Evolutionary conservation across 1,140 invertebrate species (phyloP), one percentile per base, ranked within the genome.

Genomic region (Plectrocnemia conspersa): DNA sequence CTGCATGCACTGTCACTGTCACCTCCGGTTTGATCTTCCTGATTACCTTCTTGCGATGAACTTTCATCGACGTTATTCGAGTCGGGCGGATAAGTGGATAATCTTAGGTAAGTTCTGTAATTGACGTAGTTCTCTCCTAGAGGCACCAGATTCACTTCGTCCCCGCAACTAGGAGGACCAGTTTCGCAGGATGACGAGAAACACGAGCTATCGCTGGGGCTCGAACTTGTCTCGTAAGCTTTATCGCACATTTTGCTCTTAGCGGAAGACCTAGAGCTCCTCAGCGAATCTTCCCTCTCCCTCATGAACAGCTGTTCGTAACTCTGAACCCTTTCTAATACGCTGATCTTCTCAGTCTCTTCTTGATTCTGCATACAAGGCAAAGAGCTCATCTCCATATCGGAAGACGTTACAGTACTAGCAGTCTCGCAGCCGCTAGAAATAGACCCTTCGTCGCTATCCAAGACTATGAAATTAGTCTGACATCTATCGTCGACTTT

Each of bases 361-460:
- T 64, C 36, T 13, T 66, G 65, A 1, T 64, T 65, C 54, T 68
- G 67, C 35, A 67, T 68, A 19, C 70, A 72, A 13, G 71, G 72
- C 41, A 76, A 67, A 29, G 74, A 76, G 16, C 68, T 66, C 49
- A 72, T 73, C 54, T 76, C 74, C 16, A 69, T 69, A 58, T 76
- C 73, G 16, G 70, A 63, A 5, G 71, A 78, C 23, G 77, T 77
- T n/a, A 79, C 82, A 1, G 84, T 86, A 65, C 84, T 86, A n/a
- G 84, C 82, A 3, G 84, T 86, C 66, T 88, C 85, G 67, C 84
- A 88, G 38, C 85, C 85, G 54, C 83, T 86, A 44, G 85, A 87
- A 64, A 87, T 82, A 45, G 79, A 81, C 56, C 85, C 85, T 64
- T 86, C 84, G 68, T 88, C 85, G 65, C 79, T 80, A 56, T 82